Percentiles rank a stretch among this genome's conserved stretches.
Evolutionary conservation across 2,113 vertebrate genomes (phyloP).

Genomic region (Burhinus bistriatus): DNA sequence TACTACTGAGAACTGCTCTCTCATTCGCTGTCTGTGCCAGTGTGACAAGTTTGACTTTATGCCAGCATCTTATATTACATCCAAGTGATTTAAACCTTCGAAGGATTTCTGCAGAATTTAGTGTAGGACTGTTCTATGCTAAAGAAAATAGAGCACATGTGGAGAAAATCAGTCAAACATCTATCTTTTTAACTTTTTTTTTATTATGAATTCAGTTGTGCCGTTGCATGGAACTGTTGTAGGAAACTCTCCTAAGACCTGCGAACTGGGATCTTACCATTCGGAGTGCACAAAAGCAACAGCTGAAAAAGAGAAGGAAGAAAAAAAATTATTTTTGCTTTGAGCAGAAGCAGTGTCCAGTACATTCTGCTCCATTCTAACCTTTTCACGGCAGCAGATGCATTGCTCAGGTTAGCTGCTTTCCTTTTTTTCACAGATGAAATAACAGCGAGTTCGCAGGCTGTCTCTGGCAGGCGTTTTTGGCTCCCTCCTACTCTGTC

Average conservation of each 20-base stretch:
- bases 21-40: constrained; percentile 33
- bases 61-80: constrained; percentile 66
- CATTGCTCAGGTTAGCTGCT: constrained; percentile 36
- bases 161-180: constrained; percentile 54
- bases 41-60: constrained; percentile 45
- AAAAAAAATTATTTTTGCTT: background rate
- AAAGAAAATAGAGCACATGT: constrained; percentile 56
- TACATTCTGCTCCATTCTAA: background rate
- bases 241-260: constrained; percentile 41
- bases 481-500: constrained; percentile 59
- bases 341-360: background rate
- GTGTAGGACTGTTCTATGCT: constrained; percentile 17
- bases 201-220: constrained; percentile 15
- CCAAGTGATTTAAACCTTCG: constrained; percentile 57
- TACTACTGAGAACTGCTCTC: background rate
- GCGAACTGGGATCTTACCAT: background rate
- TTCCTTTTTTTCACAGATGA: constrained; percentile 28
- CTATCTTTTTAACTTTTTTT: background rate
- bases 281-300: background rate
- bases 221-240: constrained; percentile 22
- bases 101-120: constrained; percentile 44
- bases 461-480: constrained; percentile 47
- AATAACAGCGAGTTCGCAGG: constrained; percentile 20
- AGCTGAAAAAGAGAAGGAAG: background rate
- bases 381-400: constrained; percentile 3